phyloP scores from a whole-genome alignment of 1,140 invertebrate species.

The Physella acuta region DNA sequence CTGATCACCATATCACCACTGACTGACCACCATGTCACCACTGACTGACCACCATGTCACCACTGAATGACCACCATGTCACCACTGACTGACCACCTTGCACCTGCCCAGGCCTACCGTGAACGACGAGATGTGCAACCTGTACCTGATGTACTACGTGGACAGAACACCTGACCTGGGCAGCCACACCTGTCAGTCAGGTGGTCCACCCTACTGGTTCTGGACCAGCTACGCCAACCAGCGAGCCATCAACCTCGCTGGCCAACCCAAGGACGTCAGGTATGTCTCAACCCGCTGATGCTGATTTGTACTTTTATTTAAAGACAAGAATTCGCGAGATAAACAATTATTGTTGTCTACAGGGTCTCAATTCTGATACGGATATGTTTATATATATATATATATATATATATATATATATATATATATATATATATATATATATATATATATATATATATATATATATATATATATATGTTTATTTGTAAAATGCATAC shows the following conservation, averaged over 20 bases:
- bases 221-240: conserved; percentile 37
- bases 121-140: conserved; percentile 60
- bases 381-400: no score
- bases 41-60: no score
- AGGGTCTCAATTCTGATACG: not conserved
- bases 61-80: no score
- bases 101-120: conserved; percentile 49
- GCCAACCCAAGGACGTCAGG: conserved; percentile 39
- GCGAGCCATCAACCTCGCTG: conserved; percentile 35
- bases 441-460: no score
- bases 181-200: conserved; percentile 36
- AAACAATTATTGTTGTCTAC: not conserved
- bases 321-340: not conserved
- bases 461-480: not conserved
- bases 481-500: no score
- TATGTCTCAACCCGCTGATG: not conserved
- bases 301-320: not conserved
- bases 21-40: no score
- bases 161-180: conserved; percentile 32
- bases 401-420: no score
- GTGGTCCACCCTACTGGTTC: conserved; percentile 46
- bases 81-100: no score
- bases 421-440: no score
- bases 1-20: no score
- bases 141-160: conserved; percentile 59